Conservation (phyloP, 2,888 invertebrate species). For the Euzophera pinguis region DNA sequence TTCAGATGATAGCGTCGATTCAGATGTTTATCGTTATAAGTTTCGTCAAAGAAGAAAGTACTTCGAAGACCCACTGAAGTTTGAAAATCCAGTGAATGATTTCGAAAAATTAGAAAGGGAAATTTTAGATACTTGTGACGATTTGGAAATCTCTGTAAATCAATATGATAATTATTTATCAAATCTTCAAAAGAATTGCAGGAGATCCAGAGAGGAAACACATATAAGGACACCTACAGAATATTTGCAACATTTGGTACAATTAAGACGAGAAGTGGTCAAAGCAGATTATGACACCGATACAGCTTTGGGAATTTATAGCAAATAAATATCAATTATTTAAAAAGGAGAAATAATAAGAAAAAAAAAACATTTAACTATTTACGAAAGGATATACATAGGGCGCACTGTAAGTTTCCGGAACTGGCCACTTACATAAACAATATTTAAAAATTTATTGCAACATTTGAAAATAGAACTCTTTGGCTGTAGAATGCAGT, state of each 20-base stretch:
- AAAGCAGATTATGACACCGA: slow-evolving; percentile 68
- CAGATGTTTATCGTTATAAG: slow-evolving; percentile 23
- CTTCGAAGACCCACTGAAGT: slow-evolving; percentile 33
- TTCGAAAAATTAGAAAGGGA: slow-evolving; percentile 47
- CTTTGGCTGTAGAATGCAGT: no score
- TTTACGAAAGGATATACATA: no score
- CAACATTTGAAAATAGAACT: no score
- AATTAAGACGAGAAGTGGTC: slow-evolving; percentile 76
- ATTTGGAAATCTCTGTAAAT: slow-evolving; percentile 47
- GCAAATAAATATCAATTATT: neutral
- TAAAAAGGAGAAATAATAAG: neutral
- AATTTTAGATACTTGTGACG: slow-evolving; percentile 51
- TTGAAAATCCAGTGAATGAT: slow-evolving; percentile 21
- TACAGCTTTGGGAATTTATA: slow-evolving; percentile 13
- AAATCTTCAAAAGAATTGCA: slow-evolving; percentile 29
- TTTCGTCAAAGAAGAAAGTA: slow-evolving; percentile 29
- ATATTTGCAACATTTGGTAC: slow-evolving; percentile 79
- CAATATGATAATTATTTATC: slow-evolving; percentile 53
- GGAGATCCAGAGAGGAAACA: slow-evolving; percentile 17
- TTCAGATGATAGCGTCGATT: slow-evolving; percentile 32
- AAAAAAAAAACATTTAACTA: no score
- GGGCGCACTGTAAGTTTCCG: no score
- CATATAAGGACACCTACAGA: slow-evolving; percentile 68
- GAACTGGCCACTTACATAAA: no score
- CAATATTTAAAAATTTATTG: no score